A percentile compares a stretch with the other conserved stretches of the same genome.
These are phyloP conservation scores for Lasioglossum lativentre DNA, from an alignment of 2,888 invertebrate species.

Conservation along the genomic window DNA sequence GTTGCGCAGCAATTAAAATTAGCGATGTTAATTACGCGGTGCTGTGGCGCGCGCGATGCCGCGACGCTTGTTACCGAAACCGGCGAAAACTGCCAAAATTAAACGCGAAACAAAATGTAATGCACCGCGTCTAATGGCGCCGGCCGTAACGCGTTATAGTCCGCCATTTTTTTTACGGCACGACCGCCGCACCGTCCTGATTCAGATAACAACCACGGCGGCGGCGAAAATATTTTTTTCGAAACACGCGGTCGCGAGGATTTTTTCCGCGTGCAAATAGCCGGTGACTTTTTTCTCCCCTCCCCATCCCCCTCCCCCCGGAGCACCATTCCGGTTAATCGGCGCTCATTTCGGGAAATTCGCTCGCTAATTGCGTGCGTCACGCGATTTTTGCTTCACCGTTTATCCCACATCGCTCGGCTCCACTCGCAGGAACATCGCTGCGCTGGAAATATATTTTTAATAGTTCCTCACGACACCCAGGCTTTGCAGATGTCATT, in stretches of 20 bases:
- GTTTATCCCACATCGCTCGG: background rate
- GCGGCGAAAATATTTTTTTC: constrained; percentile 60
- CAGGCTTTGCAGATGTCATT: background rate
- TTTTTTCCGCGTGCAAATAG: constrained; percentile 14
- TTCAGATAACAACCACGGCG: constrained; percentile 51
- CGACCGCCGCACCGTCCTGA: constrained; percentile 32
- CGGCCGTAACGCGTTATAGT: constrained; percentile 22
- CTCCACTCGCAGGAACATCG: background rate
- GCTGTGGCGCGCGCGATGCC: constrained; percentile 68
- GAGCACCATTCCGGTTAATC: constrained; percentile 8
- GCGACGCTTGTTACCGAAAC: constrained; percentile 78
- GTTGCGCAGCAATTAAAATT: constrained; percentile 84
- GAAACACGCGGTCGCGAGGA: constrained; percentile 16
- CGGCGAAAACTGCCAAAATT: constrained; percentile 80
- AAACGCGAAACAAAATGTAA: constrained; percentile 80
- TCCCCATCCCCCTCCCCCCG: background rate
- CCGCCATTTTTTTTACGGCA: constrained; percentile 39
- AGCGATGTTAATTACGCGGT: constrained; percentile 82
- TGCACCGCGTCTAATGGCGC: constrained; percentile 76
- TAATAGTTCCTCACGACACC: background rate
- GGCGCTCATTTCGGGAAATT: constrained; percentile 45
- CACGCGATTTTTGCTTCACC: background rate
- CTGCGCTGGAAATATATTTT: background rate
- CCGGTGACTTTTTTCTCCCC: constrained; percentile 26
- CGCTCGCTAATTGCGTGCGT: constrained; percentile 20